A percentile compares a stretch with the other conserved stretches of the same genome.
These are phyloP conservation scores for Liasis olivaceus DNA, from an alignment of 2,797 vertebrate species.

Conservation along the genomic window DNA sequence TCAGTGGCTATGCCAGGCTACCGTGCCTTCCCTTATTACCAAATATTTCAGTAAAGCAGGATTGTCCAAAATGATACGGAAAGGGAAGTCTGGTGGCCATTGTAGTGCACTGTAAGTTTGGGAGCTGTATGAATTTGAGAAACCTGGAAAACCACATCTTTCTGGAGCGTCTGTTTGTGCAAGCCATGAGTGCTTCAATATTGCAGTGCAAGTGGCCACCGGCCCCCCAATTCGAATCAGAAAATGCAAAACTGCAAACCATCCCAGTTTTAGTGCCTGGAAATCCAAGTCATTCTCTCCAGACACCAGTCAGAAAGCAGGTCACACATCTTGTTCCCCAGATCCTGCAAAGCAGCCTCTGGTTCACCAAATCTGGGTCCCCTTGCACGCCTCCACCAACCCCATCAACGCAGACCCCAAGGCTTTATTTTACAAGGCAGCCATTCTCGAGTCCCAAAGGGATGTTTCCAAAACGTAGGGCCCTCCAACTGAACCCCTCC, in stretches of 20 bases:
- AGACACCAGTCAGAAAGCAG: slow-evolving; percentile 75
- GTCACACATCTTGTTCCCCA: slow-evolving; percentile 69
- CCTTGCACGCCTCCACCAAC: not conserved
- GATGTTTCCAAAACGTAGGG: slow-evolving; percentile 29
- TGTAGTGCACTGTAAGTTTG: not conserved
- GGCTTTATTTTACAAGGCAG: slow-evolving; percentile 5
- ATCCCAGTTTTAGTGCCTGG: slow-evolving; percentile 32
- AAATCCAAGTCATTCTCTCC: slow-evolving; percentile 50
- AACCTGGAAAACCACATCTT: not conserved
- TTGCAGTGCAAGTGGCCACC: slow-evolving; percentile 39
- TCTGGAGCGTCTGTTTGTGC: not conserved
- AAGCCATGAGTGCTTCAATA: slow-evolving; percentile 20
- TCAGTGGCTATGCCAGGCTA: not conserved
- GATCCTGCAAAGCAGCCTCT: slow-evolving; percentile 69
- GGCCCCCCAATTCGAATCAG: not conserved
- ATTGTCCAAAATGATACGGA: not conserved
- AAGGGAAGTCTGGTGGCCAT: not conserved
- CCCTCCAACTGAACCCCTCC: slow-evolving; percentile 58
- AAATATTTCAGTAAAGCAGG: not conserved
- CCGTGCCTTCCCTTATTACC: not conserved
- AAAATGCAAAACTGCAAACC: not conserved
- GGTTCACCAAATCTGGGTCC: slow-evolving; percentile 52
- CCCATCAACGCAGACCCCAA: not conserved
- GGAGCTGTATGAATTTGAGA: not conserved
- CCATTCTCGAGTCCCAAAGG: slow-evolving; percentile 8